phyloP scores from a whole-genome alignment of 2,113 vertebrate species.

The Dasypus novemcinctus region DNA sequence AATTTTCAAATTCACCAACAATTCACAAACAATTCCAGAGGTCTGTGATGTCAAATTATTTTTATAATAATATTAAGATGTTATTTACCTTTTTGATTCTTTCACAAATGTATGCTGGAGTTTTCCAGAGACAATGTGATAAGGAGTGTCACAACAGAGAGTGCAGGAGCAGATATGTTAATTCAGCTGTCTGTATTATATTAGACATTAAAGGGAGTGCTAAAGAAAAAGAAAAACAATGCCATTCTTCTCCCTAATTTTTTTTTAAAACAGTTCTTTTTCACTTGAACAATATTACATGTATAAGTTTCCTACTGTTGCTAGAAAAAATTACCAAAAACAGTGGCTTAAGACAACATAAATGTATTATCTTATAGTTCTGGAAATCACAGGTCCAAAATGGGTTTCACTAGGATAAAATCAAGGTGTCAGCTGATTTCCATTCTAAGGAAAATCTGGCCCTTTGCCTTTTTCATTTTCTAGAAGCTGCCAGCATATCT shows the following conservation, averaged over 20 bases:
- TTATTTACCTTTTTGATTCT: conserved; percentile 43
- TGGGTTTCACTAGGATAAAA: neutral
- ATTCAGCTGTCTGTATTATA: neutral
- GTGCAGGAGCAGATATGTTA: neutral
- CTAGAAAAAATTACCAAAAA: neutral
- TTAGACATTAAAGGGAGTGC: neutral
- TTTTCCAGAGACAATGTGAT: neutral
- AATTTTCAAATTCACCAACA: no score
- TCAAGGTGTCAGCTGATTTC: neutral
- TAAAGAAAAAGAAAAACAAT: neutral
- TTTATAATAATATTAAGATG: neutral
- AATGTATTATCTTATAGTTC: conserved; percentile 19
- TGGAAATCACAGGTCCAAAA: neutral
- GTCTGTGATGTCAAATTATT: neutral
- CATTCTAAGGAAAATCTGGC: neutral
- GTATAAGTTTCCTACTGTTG: neutral
- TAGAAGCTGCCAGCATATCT: neutral
- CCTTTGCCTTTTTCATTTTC: neutral
- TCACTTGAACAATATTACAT: neutral
- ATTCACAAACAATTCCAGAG: no score
- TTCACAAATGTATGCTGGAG: neutral
- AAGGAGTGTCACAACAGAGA: neutral
- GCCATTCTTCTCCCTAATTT: neutral
- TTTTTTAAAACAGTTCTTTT: neutral
- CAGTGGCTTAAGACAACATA: neutral